phyloP scores from a whole-genome alignment of 2,113 vertebrate species.

The Myotis yumanensis region DNA sequence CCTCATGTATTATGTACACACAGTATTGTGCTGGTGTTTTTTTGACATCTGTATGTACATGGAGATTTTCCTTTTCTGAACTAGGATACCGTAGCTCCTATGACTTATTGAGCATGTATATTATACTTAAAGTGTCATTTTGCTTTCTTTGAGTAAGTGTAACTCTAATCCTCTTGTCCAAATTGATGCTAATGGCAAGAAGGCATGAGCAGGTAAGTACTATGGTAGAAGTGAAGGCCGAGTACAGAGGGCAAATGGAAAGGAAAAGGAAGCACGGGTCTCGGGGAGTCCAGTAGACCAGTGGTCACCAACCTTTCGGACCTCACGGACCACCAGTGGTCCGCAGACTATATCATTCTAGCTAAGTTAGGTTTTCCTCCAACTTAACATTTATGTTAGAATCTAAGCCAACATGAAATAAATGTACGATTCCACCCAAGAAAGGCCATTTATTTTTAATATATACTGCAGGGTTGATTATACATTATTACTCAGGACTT shows the following conservation, averaged over 20 bases:
- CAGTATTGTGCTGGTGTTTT: background rate
- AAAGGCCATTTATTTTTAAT: background rate
- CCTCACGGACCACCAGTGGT: no score
- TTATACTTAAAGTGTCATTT: slow-evolving; percentile 2
- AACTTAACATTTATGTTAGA: background rate
- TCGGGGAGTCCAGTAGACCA: background rate
- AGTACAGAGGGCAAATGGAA: background rate
- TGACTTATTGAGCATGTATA: background rate
- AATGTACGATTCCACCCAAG: background rate
- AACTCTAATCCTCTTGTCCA: background rate
- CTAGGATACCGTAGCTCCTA: background rate
- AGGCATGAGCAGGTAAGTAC: background rate
- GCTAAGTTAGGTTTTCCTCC: background rate
- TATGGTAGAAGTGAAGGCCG: background rate
- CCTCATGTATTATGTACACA: background rate
- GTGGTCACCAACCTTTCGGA: no score
- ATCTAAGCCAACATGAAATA: background rate
- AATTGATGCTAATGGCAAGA: background rate
- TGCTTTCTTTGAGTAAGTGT: background rate
- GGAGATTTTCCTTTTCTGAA: background rate
- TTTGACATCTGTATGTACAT: background rate
- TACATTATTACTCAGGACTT: background rate
- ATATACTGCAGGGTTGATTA: background rate
- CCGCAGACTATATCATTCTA: background rate
- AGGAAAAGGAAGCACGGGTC: background rate